Evolutionary conservation across 2,113 vertebrate species (phyloP), one percentile per base, ranked within the genome.

Genomic region (Sinocyclocheilus anophthalmus): DNA sequence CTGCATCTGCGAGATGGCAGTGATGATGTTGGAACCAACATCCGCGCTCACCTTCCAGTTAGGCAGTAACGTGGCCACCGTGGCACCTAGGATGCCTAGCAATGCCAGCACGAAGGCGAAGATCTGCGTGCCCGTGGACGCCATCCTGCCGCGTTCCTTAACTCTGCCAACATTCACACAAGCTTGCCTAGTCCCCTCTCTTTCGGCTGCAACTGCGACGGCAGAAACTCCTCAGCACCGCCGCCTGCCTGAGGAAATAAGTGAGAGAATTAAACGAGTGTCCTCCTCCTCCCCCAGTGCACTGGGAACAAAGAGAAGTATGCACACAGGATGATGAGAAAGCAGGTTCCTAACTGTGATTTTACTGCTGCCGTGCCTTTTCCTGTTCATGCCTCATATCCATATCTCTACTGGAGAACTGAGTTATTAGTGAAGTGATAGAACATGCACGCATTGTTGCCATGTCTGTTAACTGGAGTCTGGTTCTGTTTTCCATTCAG

Each of bases 11-110:
- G 95, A 96, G 37, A 97, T 95, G 16, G 97, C 96, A 0, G 96
- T 97, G 92, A 99, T 95, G 93, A 99, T 97, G 90, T 94, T 98
- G 85, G 97, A 95, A 89, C 97, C 97, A 82, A 93, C 89, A 0
- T 97, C 96, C 37, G 96, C 95, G 0, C 94, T 97, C 90, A 99
- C 97, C 92, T 97, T 97, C 98, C 98, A 99, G 94, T 96, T 97
- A 69, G 98, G 98, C 90, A 99, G 91, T 92, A 98, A 78, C 0
- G 98, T 98, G 88, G 98, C 97, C 12, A 94, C 92, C 80, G 96
- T 97, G 78, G 94, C 94, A 0, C 97, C 98, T 83, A 96, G 96
- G 88, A 91, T 93, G 72, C 97, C 98, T 61, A 96, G 88, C 80
- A 98, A 90, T 8, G 97, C 97, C 88, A 98, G 89, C 88, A 95